Evolutionary conservation across 2,797 vertebrate genomes (phyloP), one percentile per base, ranked within the genome.

Genomic region (Myioborus melanocephalus): DNA sequence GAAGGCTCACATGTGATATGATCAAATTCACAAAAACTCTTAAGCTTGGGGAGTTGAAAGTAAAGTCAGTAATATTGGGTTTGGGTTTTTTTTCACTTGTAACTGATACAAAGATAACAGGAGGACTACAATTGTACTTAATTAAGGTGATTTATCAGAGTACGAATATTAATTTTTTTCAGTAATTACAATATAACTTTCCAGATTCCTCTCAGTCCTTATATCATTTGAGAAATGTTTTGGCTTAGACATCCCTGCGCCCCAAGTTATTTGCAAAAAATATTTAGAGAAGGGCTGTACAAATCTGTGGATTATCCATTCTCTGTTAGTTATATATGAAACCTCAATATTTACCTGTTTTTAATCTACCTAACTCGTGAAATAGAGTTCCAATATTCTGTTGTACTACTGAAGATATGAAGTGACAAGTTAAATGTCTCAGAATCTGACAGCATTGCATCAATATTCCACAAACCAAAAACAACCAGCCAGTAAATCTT

Each of bases 191-290:
- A 3, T 47, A 9, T 27, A 83, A 70, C 2, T 72, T 72, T 17
- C 3, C 28, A 28, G 21, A 41, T 83, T 7, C 4, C n/a, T 57
- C 37, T 77, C 30, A 24, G 15, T 39, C 23, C 57, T 64, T 32
- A 8, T 18, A 46, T 35, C 0, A 37, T 37, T 60, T 44, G 7
- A 82, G 28, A 50, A 75, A 24, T 18, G 5, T 37, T 86, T 71
- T 75, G 9, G 3, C 3, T 77, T 70, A 56, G 37, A 32, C 9
- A 20, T 55, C 1, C 1, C 8, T 6, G 5, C 0, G 0, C 2
- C 3, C 2, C 6, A 49, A 15, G 15, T 8, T 43, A 60, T 64
- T 69, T 89, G 13, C 13, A 76, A 73, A 56, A 88, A 46, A 11
- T 18, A 0, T 44, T 84, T 49, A 30, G 14, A 68, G 12, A 68